Evolutionary conservation across 1,140 invertebrate genomes (phyloP).

Genomic region (Lepidurus arcticus): DNA sequence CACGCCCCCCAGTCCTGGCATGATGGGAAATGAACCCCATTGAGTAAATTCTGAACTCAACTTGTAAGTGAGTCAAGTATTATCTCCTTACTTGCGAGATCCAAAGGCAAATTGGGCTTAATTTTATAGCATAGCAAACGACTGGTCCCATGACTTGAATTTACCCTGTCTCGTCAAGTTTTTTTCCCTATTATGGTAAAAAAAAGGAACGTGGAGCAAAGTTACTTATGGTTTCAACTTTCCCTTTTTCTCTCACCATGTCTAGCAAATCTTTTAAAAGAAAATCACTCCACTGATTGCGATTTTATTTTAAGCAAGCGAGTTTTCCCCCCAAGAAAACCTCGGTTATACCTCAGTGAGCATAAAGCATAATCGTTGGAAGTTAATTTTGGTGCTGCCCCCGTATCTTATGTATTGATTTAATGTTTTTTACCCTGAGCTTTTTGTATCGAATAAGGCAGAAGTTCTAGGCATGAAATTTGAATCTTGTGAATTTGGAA

Average conservation of each 20-base stretch:
- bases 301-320: neutral
- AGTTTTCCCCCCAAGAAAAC: neutral
- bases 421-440: slow-evolving; percentile 12
- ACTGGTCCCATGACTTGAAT: neutral
- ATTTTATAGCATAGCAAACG: too few relatives aligned
- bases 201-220: neutral
- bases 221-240: neutral
- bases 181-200: neutral
- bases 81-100: neutral
- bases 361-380: slow-evolving; percentile 11
- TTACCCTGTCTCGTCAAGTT: neutral
- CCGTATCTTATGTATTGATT: slow-evolving; percentile 10
- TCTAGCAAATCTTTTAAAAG: neutral
- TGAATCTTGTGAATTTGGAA: slow-evolving; percentile 1
- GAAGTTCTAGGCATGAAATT: neutral
- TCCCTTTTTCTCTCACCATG: neutral
- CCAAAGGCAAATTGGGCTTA: too few relatives aligned
- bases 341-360: slow-evolving; percentile 11
- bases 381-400: slow-evolving; percentile 11
- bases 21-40: slow-evolving; percentile 5
- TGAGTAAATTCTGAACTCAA: neutral
- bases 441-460: neutral
- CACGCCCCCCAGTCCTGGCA: slow-evolving; percentile 62
- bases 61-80: neutral
- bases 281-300: neutral